Evolutionary conservation across 2,113 vertebrate genomes (phyloP).

Genomic region (Syrrhaptes paradoxus): DNA sequence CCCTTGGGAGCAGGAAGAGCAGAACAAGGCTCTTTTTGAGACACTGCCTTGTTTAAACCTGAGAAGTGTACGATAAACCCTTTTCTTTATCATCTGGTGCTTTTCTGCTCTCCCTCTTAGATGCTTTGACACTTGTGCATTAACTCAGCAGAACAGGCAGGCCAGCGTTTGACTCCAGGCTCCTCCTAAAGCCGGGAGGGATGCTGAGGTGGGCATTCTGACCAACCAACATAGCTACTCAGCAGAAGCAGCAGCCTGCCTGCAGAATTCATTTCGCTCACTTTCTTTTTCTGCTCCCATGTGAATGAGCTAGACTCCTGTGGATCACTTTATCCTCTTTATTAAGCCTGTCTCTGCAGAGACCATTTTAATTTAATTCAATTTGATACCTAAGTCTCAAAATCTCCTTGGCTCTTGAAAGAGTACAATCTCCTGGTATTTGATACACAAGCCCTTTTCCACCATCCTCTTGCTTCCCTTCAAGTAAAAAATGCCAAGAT

Average conservation of each 20-base stretch:
- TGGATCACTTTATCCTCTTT: constrained; percentile 13
- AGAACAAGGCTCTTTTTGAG: background rate
- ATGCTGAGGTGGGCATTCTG: background rate
- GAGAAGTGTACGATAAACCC: background rate
- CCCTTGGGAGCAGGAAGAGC: background rate
- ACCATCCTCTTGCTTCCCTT: background rate
- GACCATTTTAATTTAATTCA: constrained; percentile 43
- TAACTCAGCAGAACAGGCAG: background rate
- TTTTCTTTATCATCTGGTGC: background rate
- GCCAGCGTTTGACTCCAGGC: background rate
- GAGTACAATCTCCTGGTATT: background rate
- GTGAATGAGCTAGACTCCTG: background rate
- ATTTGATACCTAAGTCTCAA: constrained; percentile 21
- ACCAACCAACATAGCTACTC: background rate
- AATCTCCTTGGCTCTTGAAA: background rate
- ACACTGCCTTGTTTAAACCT: background rate
- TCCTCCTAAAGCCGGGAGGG: background rate
- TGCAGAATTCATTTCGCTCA: background rate
- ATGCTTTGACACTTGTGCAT: background rate
- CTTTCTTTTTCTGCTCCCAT: background rate
- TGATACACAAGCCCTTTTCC: background rate
- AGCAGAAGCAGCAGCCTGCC: background rate
- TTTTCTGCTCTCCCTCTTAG: background rate
- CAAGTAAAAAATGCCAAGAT: background rate
- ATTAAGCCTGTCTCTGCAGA: constrained; percentile 38